Evolutionary conservation across 2,888 invertebrate species (phyloP), one percentile per base, ranked within the genome.

Genomic region (Acanthopleura granulata): DNA sequence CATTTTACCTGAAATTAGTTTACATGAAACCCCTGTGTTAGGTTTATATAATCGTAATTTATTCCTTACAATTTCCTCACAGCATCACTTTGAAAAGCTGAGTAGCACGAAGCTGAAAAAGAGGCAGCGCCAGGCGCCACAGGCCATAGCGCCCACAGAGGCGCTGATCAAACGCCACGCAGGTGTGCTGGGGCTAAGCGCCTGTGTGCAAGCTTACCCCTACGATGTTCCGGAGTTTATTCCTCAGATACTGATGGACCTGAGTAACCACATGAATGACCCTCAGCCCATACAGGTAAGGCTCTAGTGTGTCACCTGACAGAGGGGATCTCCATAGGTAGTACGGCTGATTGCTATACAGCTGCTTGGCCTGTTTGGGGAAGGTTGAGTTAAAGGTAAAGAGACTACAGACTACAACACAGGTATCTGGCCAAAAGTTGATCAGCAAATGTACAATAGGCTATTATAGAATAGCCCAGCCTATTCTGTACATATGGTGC

Each of bases 161-260:
- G 73, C 77, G 1, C 75, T 91, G 70, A 84, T 91, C 14, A 87
- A 88, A 77, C 86, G 91, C 15, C 97, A 97, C 91, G 94, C 95
- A 74, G 97, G 96, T 22, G 95, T 97, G 62, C 92, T 97, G 25
- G 97, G 97, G 0, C 91, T 98, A 75, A 96, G 97, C 89, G 95
- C 96, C 11, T 96, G 95, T 90, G 93, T 98, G 66, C 94, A 94
- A 81, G 95, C 97, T 18, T 94, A 95, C 90, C 98, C 98, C 0
- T 98, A 98, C 90, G 94, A 95, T 84, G 94, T 96, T 87, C 94
- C 97, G 79, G 91, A 94, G 87, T 93, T 94, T 89, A 90, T 95
- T 89, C 94, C 97, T 77, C 93, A 94, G 72, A 93, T 97, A 73
- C 93, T 98, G 80, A 94, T 94, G 79, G 93, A 94, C 82, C 92